A percentile compares a stretch with the other conserved stretches of the same genome.
These are phyloP conservation scores for Acrossocheilus fasciatus DNA, from an alignment of 2,797 vertebrate species.

Conservation along the genomic window DNA sequence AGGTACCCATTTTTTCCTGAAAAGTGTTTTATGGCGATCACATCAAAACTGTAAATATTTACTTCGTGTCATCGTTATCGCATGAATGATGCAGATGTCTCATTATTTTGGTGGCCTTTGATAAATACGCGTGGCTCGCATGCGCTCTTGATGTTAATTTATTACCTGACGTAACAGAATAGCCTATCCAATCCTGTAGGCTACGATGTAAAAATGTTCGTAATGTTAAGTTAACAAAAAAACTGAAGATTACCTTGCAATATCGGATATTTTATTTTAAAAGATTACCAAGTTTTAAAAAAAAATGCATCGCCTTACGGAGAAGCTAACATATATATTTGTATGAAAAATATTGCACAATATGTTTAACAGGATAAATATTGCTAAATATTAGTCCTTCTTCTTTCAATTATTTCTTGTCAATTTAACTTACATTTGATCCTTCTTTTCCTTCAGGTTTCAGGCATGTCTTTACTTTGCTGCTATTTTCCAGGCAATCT, in stretches of 20 bases:
- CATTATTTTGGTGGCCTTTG: background rate
- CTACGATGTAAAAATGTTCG: background rate
- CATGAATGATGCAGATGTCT: background rate
- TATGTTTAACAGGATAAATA: background rate
- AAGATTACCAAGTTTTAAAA: background rate
- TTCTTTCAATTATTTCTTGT: background rate
- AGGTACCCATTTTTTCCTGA: constrained; percentile 65
- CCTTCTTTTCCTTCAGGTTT: constrained; percentile 76
- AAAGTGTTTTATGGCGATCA: background rate
- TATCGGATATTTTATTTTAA: background rate
- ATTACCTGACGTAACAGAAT: background rate
- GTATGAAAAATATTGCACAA: too few relatives aligned
- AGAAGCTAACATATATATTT: background rate
- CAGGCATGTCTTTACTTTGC: constrained; percentile 92
- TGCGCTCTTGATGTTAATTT: background rate
- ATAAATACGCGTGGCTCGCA: background rate
- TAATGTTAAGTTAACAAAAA: background rate
- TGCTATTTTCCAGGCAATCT: constrained; percentile 87
- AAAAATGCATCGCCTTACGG: background rate
- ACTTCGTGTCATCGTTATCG: background rate
- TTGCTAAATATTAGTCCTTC: background rate
- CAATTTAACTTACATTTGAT: constrained; percentile 28
- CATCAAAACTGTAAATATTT: background rate
- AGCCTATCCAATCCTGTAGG: background rate
- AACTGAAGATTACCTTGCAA: background rate